Evolutionary conservation across 2,113 vertebrate genomes (phyloP).

Genomic region (Ranitomeya variabilis): DNA sequence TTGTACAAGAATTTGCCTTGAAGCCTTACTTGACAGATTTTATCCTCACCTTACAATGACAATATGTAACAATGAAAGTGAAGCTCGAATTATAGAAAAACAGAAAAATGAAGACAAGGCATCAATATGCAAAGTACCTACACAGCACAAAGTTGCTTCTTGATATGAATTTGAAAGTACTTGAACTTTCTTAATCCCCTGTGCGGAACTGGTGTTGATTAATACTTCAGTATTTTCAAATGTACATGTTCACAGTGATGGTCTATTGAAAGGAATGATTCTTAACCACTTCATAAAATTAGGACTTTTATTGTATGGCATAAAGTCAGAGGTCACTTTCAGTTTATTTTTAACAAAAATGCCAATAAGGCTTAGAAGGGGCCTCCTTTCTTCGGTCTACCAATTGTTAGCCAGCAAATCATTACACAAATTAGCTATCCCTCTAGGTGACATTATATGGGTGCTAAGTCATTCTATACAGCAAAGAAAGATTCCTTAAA

Average conservation of each 20-base stretch:
- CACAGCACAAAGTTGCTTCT: slow-evolving; percentile 66
- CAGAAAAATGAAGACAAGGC: background rate
- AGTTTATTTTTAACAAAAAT: too few species aligned
- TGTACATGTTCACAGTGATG: background rate
- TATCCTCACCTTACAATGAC: slow-evolving; percentile 73
- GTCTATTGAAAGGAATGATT: background rate
- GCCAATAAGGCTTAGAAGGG: too few species aligned
- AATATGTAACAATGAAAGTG: slow-evolving; percentile 79
- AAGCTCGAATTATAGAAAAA: slow-evolving; percentile 59
- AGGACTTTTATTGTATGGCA: background rate
- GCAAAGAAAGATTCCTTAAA: too few species aligned
- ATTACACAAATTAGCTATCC: too few species aligned
- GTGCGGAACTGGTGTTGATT: slow-evolving; percentile 13
- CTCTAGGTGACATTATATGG: too few species aligned
- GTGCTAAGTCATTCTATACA: too few species aligned
- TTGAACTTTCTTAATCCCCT: slow-evolving; percentile 70
- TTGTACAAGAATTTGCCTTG: slow-evolving; percentile 79
- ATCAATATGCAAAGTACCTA: background rate
- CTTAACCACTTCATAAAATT: background rate
- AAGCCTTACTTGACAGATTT: slow-evolving; percentile 81
- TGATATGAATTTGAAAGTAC: slow-evolving; percentile 77
- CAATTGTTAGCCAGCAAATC: too few species aligned
- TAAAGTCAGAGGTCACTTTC: too few species aligned
- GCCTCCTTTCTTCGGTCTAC: too few species aligned
- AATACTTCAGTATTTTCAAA: slow-evolving; percentile 54